Evolutionary conservation across 2,888 invertebrate genomes (phyloP).

Genomic region (Idaea biselata): DNA sequence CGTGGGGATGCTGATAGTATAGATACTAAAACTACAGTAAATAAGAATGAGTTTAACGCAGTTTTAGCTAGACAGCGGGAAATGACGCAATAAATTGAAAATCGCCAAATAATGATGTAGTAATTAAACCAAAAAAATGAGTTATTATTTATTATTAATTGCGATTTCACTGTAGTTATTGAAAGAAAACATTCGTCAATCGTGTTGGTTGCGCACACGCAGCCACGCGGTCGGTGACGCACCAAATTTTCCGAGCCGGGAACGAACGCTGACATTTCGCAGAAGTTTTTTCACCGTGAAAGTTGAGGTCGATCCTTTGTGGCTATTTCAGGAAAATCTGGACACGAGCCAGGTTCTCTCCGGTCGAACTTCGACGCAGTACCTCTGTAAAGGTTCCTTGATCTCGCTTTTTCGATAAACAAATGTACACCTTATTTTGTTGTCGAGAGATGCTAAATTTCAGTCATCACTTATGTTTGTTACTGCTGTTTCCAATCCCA

Average conservation of each 20-base stretch:
- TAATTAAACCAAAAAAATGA: not conserved
- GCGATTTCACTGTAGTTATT: not conserved
- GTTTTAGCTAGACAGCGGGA: not conserved
- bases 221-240: constrained; percentile 48
- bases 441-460: constrained; percentile 29
- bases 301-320: constrained; percentile 76
- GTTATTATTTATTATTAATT: not conserved
- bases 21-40: too few relatives aligned
- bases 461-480: constrained; percentile 11
- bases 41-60: not conserved
- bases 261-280: constrained; percentile 67
- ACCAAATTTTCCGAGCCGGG: constrained; percentile 63
- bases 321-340: constrained; percentile 78
- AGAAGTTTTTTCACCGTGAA: constrained; percentile 65
- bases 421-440: constrained; percentile 33
- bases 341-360: constrained; percentile 61
- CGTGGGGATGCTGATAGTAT: too few relatives aligned
- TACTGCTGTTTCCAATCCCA: constrained; percentile 35
- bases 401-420: constrained; percentile 40
- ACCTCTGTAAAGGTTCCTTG: constrained; percentile 55
- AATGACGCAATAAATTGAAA: not conserved
- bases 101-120: not conserved
- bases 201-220: constrained; percentile 7
- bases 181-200: constrained; percentile 10
- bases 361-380: constrained; percentile 59